Base-by-base conservation (phyloP, 2,888 invertebrate species). In the Orchestes rusci region DNA sequence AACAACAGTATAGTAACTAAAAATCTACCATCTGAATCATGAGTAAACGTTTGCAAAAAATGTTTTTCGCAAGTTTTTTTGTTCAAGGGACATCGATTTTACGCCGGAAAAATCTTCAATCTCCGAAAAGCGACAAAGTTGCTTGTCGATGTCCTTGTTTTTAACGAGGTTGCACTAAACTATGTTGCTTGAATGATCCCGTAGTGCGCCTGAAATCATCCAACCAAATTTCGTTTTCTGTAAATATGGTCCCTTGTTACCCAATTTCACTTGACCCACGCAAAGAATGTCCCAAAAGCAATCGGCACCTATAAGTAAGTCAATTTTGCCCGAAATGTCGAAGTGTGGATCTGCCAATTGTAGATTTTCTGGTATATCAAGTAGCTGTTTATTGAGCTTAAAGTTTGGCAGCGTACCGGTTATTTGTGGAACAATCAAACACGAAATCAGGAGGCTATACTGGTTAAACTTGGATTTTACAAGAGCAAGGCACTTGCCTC, bases 261-360 rank as follows among this genome's bases (percentile, higher is more conserved):
- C n/a, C n/a, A n/a, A n/a, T n/a, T n/a, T n/a, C n/a, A n/a, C n/a
- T n/a, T n/a, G n/a, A n/a, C n/a, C n/a, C n/a, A n/a, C n/a, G n/a
- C n/a, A n/a, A n/a, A n/a, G n/a, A n/a, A n/a, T n/a, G n/a, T n/a
- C n/a, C n/a, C n/a, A n/a, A n/a, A n/a, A n/a, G n/a, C n/a, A n/a
- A n/a, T n/a, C n/a, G n/a, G n/a, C 46, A 2, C 52, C 52, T 7
- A 52, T 20, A 7, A 52, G 34, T n/a, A 49, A 41, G 23, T 51
- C 49, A 23, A 51, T 43, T 15, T 37, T 20, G n/a, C 23, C 16
- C 1, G 49, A 43, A 8, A 37, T 15, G 19, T 38, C 13, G 34
- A 51, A 51, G 2, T 20, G 16, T 1, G 45, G 45, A 29, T 51
- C 39, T 3, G 49, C 49, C 17, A 49, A 35, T 15, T 20, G 30